These are phyloP conservation scores for Latheticus oryzae DNA, from an alignment of 2,888 invertebrate genomes.

Conservation along the genomic window DNA sequence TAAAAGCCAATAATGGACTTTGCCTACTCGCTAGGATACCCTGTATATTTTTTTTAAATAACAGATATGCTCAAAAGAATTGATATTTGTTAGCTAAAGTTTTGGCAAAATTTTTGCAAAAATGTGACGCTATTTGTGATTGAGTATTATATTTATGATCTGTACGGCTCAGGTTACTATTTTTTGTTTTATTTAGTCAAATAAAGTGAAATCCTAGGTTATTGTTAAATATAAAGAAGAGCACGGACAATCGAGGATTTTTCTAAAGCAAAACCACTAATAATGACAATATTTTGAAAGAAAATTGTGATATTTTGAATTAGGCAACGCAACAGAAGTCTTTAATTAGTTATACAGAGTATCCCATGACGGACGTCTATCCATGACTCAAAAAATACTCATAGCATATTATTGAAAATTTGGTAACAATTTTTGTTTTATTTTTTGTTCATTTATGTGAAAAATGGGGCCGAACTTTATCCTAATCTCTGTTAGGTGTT, in stretches of 20 bases:
- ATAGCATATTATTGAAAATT: no score
- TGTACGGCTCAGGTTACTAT: slow-evolving; percentile 51
- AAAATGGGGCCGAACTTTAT: no score
- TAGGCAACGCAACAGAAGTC: slow-evolving; percentile 59
- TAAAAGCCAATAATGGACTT: no score
- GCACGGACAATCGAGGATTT: slow-evolving; percentile 53
- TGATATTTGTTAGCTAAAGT: slow-evolving; percentile 55
- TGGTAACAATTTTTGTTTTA: no score
- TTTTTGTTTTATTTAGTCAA: not conserved
- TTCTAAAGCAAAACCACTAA: slow-evolving; percentile 49
- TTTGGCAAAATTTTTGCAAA: slow-evolving; percentile 52
- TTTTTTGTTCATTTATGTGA: no score
- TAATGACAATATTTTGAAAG: slow-evolving; percentile 53
- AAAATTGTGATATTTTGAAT: slow-evolving; percentile 60
- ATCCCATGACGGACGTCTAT: no score
- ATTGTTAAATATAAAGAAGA: slow-evolving; percentile 52
- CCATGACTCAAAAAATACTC: no score
- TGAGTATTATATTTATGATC: slow-evolving; percentile 56
- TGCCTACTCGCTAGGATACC: no score
- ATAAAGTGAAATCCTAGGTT: slow-evolving; percentile 54
- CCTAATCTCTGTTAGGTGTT: no score
- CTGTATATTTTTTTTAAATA: no score
- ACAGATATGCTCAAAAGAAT: no score
- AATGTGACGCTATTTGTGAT: slow-evolving; percentile 59
- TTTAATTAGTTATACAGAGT: slow-evolving; percentile 57